A percentile compares a stretch with the other conserved stretches of the same genome.
These are phyloP conservation scores for Peromyscus californicus DNA, from an alignment of 2,113 vertebrate genomes.

Conservation along the genomic window DNA sequence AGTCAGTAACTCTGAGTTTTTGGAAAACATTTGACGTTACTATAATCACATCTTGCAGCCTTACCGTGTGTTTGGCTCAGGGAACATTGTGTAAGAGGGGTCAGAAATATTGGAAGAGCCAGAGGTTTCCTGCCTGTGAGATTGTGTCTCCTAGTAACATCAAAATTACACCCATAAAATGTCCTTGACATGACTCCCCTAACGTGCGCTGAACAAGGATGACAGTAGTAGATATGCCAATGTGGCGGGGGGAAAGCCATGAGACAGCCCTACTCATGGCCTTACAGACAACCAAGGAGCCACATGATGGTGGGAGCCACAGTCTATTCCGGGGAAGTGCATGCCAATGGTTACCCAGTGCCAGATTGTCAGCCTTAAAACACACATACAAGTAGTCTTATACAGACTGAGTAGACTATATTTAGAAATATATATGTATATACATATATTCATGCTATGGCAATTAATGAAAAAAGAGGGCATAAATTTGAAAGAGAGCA, in stretches of 20 bases:
- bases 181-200: not conserved
- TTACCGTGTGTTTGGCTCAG: not conserved
- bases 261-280: not conserved
- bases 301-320: not conserved
- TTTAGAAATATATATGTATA: not conserved
- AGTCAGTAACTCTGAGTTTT: constrained; percentile 22
- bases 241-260: not conserved
- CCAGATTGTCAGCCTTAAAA: not conserved
- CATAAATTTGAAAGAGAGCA: not conserved
- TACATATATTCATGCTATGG: not conserved
- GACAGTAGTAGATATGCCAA: not conserved
- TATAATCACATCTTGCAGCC: not conserved
- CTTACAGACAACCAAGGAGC: not conserved
- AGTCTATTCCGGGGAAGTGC: not conserved
- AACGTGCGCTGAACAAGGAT: not conserved
- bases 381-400: not conserved
- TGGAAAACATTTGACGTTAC: not conserved
- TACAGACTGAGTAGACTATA: not conserved
- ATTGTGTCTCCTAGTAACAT: not conserved
- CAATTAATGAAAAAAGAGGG: not conserved
- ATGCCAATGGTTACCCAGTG: not conserved
- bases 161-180: not conserved
- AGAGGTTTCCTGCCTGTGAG: not conserved
- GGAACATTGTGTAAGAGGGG: not conserved
- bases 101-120: not conserved